phyloP scores from a whole-genome alignment of 2,797 vertebrate species.

The Myiotriccus ornatus region DNA sequence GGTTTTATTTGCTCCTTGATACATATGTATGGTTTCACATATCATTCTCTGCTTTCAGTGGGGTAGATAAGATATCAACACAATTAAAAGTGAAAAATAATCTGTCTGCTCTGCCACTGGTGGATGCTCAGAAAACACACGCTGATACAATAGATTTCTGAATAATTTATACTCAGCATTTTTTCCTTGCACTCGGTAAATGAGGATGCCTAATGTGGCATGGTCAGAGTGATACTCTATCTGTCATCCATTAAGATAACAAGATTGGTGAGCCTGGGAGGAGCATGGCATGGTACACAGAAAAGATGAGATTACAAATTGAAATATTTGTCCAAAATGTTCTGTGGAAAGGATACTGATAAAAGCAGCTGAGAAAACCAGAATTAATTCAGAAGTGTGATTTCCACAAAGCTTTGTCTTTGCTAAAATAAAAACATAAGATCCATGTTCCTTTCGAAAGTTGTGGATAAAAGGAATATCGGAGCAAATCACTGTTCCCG shows the following conservation, averaged over 20 bases:
- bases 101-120: conserved; percentile 76
- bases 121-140: conserved; percentile 84
- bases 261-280: conserved; percentile 81
- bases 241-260: conserved; percentile 90
- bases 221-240: conserved; percentile 78
- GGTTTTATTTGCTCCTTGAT: conserved; percentile 62
- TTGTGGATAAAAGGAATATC: not conserved
- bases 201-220: conserved; percentile 84
- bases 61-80: conserved; percentile 87
- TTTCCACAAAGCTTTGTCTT: conserved; percentile 23
- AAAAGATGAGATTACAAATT: conserved; percentile 60
- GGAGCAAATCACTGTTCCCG: not conserved
- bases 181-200: conserved; percentile 89
- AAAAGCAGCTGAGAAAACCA: conserved; percentile 38
- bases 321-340: conserved; percentile 24
- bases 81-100: conserved; percentile 93
- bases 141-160: conserved; percentile 76
- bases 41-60: conserved; percentile 84
- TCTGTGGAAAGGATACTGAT: conserved; percentile 19
- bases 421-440: not conserved
- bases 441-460: not conserved
- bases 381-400: conserved; percentile 34
- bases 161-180: conserved; percentile 87
- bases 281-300: not conserved
- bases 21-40: conserved; percentile 75